These are phyloP conservation scores for Caenorhabditis auriculariae DNA, from an alignment of 2,888 invertebrate genomes.

Conservation along the genomic window DNA sequence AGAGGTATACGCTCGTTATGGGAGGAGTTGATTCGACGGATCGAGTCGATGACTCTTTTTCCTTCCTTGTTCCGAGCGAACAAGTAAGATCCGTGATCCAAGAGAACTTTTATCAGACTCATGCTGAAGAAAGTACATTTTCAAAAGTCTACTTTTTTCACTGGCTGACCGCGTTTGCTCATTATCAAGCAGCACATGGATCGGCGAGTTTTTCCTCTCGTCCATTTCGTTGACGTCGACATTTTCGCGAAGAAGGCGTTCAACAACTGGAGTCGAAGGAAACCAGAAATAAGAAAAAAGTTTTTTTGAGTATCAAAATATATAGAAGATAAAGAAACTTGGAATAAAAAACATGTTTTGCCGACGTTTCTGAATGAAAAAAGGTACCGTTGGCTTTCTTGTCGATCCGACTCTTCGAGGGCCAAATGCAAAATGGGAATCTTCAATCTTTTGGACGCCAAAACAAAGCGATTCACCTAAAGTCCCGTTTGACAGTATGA, in stretches of 20 bases:
- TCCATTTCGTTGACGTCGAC: slow-evolving; percentile 27
- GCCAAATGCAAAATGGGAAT: slow-evolving; percentile 27
- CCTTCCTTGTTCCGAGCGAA: slow-evolving; percentile 34
- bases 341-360: background rate
- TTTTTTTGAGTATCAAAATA: too few species aligned
- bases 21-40: slow-evolving; percentile 4
- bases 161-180: too few species aligned
- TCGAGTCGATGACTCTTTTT: slow-evolving; percentile 29
- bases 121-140: slow-evolving; percentile 10
- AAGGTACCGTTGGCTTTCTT: background rate
- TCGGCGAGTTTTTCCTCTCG: slow-evolving; percentile 32
- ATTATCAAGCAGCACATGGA: slow-evolving; percentile 41
- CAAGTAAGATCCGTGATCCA: slow-evolving; percentile 30
- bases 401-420: slow-evolving; percentile 11
- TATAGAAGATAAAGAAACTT: background rate
- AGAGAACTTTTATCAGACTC: slow-evolving; percentile 28
- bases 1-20: background rate
- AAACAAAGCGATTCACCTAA: slow-evolving; percentile 3
- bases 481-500: too few species aligned
- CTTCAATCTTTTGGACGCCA: slow-evolving; percentile 6
- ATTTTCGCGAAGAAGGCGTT: slow-evolving; percentile 29
- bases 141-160: too few species aligned
- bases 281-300: slow-evolving; percentile 5
- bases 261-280: slow-evolving; percentile 26
- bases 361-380: background rate